These are phyloP conservation scores for Otis tarda DNA, from an alignment of 2,113 vertebrate genomes.

Conservation along the genomic window DNA sequence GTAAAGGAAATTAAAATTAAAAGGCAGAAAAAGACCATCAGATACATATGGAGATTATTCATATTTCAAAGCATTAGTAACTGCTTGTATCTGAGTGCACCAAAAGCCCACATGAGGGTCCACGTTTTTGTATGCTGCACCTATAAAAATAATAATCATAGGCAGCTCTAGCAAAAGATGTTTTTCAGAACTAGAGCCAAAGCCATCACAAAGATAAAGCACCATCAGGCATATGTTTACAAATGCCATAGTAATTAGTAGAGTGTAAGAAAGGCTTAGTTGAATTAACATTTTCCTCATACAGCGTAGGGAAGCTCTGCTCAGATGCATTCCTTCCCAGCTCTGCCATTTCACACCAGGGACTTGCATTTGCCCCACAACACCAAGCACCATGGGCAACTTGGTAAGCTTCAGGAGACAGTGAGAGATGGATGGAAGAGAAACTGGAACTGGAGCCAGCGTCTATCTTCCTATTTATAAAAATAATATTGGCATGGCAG, in stretches of 20 bases:
- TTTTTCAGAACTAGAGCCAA: conserved; percentile 31
- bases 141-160: conserved; percentile 28
- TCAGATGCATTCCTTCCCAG: conserved; percentile 37
- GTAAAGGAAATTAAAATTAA: conserved; percentile 53
- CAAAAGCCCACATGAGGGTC: conserved; percentile 29
- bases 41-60: conserved; percentile 35
- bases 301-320: not conserved
- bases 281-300: conserved; percentile 27
- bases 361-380: not conserved
- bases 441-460: not conserved
- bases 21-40: conserved; percentile 30
- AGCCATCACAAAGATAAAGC: conserved; percentile 50
- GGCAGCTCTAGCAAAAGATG: conserved; percentile 27
- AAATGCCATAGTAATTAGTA: conserved; percentile 61
- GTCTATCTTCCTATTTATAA: not conserved
- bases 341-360: not conserved
- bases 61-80: conserved; percentile 55
- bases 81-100: conserved; percentile 35
- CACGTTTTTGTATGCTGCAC: conserved; percentile 20
- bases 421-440: not conserved
- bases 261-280: conserved; percentile 45
- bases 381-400: not conserved
- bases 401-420: not conserved
- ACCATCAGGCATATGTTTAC: conserved; percentile 64
- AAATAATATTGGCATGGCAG: not conserved